Evolutionary conservation across 2,888 invertebrate genomes (phyloP), one percentile per base, ranked within the genome.

Genomic region (Teleiodes luculella): DNA sequence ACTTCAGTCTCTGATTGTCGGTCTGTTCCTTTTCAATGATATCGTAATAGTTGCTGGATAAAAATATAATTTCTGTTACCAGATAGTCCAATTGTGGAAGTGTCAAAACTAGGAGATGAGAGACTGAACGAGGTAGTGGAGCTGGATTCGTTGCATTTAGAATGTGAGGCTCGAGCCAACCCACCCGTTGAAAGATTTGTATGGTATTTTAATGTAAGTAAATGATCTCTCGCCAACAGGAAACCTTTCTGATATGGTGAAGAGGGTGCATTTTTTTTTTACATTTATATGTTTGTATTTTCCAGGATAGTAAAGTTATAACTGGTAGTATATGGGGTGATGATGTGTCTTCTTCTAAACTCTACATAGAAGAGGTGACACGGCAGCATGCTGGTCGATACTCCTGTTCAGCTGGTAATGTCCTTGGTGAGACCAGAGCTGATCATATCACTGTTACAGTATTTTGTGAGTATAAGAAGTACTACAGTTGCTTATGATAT

Each of bases 21-120:
- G 6, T 24, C 3, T 4, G 24, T 24, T 24, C 6, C 24, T 24
- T 3, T 4, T 24, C 24, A 24, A 3, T 24, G 6, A 24, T 6
- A 24, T 6, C 6, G 3, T 6, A 24, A 4, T 24, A 24, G 3
- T 4, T 3, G 24, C n/a, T n/a, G n/a, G 3, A 4, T n/a, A 10
- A n/a, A 1, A 10, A 35, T n/a, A n/a, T 5, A n/a, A n/a, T 3
- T 35, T 11, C 24, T 47, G 16, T 43, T 43, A 28, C 8, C 77
- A 89, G 89, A 86, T 78, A 86, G 86, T 64, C 89, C 89, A 60
- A 80, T 86, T 72, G 80, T 87, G 58, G 87, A 88, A 64, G 74
- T 87, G 49, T 65, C 74, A 14, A 77, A 72, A 46, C 57, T 82
- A 43, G 85, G 82, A 39, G 80, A 79, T 43, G 79, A 80, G 46